phyloP scores from a whole-genome alignment of 1,140 invertebrate genomes.

The Pentalonia nigronervosa region DNA sequence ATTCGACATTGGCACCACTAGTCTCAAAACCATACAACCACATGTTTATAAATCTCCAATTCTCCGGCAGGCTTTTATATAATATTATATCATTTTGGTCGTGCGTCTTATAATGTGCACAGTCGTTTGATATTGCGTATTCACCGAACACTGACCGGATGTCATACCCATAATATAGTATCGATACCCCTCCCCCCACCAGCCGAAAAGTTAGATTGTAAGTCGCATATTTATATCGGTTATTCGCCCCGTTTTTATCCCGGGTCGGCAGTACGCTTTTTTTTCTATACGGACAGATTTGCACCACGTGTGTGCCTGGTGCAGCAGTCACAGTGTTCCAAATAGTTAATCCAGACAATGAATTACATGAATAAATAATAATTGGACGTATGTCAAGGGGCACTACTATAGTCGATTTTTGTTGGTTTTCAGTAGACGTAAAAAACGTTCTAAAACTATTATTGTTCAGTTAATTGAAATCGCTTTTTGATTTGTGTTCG shows the following conservation, averaged over 20 bases:
- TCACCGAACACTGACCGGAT: background rate
- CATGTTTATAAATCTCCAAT: background rate
- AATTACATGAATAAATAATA: background rate
- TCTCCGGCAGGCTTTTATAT: background rate
- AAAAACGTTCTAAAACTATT: no score
- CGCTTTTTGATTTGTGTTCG: no score
- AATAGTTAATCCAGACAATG: background rate
- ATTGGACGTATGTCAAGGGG: no score
- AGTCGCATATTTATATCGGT: background rate
- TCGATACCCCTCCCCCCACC: background rate
- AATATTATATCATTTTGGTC: background rate
- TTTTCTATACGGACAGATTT: background rate
- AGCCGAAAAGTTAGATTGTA: background rate
- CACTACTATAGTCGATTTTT: no score
- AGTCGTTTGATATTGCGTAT: background rate
- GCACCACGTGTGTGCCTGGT: background rate
- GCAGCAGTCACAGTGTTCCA: background rate
- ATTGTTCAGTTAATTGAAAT: no score
- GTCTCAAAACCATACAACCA: no score
- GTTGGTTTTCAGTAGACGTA: no score
- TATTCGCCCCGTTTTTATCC: background rate
- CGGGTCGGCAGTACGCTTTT: background rate
- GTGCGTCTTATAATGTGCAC: background rate
- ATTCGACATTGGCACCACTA: no score
- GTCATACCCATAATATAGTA: background rate